Percentiles rank a stretch among this genome's conserved stretches.
Evolutionary conservation across 2,797 vertebrate genomes (phyloP).

Genomic region (Lepus townsendii): DNA sequence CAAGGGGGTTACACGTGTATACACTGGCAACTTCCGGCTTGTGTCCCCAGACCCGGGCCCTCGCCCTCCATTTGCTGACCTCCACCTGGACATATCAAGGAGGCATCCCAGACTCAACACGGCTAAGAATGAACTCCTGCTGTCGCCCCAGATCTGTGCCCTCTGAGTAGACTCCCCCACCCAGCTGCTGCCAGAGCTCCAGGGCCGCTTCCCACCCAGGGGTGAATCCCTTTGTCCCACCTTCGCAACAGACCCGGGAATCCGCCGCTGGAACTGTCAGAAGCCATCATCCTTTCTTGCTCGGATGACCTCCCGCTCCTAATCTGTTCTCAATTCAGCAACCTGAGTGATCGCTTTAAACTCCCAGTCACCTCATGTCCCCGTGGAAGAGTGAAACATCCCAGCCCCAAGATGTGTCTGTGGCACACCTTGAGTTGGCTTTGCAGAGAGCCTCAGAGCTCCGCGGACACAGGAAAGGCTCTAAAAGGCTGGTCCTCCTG

Average conservation of each 20-base stretch:
- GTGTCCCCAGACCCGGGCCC: not conserved
- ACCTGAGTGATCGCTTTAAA: not conserved
- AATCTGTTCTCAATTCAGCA: not conserved
- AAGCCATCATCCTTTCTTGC: not conserved
- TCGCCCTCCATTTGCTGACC: not conserved
- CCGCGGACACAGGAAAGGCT: too few relatives aligned
- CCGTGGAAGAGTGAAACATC: too few relatives aligned
- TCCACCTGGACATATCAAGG: not conserved
- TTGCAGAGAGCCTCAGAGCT: too few relatives aligned
- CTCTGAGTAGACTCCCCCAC: too few relatives aligned
- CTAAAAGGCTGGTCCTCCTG: too few relatives aligned
- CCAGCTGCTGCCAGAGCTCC: not conserved
- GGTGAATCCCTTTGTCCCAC: not conserved
- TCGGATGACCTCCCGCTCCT: not conserved
- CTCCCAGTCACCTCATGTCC: not conserved
- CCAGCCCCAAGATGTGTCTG: too few relatives aligned
- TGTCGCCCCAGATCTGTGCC: not conserved
- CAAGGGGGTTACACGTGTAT: not conserved
- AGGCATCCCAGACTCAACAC: not conserved
- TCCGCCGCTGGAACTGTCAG: too few relatives aligned
- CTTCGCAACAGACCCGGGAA: not conserved
- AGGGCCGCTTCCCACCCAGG: not conserved
- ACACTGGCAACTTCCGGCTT: not conserved
- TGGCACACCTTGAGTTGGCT: too few relatives aligned
- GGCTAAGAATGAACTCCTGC: not conserved